Evolutionary conservation across 2,888 invertebrate species (phyloP).

Genomic region (Philonicus albiceps): DNA sequence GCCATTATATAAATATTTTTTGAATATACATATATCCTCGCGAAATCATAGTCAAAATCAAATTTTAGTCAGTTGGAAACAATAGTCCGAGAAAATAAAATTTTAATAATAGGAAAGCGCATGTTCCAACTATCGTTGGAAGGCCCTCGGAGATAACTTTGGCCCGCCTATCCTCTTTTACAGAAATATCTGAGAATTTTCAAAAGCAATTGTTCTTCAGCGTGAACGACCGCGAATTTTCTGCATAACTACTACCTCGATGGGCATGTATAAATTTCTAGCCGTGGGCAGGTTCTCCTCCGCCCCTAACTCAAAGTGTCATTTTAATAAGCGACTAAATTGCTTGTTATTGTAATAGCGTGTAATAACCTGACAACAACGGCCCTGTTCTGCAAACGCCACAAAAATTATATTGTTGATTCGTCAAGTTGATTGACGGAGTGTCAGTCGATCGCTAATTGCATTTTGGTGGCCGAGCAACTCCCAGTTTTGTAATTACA

Average conservation of each 20-base stretch:
- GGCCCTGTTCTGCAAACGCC: slow-evolving; percentile 2
- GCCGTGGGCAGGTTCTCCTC: not conserved
- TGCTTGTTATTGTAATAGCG: slow-evolving; percentile 29
- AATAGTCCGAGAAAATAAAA: too few species aligned
- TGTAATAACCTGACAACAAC: slow-evolving; percentile 20
- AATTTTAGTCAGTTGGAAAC: not conserved
- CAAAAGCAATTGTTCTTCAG: not conserved
- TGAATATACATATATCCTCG: too few species aligned
- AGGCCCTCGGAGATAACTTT: not conserved
- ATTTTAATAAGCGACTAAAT: slow-evolving; percentile 19
- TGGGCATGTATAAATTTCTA: not conserved
- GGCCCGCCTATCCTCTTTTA: not conserved
- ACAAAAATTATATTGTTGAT: slow-evolving; percentile 44
- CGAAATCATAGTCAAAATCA: not conserved
- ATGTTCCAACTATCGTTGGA: not conserved
- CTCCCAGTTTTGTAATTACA: slow-evolving; percentile 46
- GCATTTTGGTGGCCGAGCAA: slow-evolving; percentile 39
- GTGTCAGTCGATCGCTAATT: slow-evolving; percentile 42
- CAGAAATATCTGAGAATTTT: not conserved
- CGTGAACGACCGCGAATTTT: not conserved
- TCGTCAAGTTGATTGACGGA: slow-evolving; percentile 47
- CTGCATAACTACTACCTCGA: not conserved
- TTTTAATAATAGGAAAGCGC: not conserved
- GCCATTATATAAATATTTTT: too few species aligned
- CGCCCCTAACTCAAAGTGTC: not conserved